Evolutionary conservation across 2,113 vertebrate genomes (phyloP).

Genomic region (Etia nguti): DNA sequence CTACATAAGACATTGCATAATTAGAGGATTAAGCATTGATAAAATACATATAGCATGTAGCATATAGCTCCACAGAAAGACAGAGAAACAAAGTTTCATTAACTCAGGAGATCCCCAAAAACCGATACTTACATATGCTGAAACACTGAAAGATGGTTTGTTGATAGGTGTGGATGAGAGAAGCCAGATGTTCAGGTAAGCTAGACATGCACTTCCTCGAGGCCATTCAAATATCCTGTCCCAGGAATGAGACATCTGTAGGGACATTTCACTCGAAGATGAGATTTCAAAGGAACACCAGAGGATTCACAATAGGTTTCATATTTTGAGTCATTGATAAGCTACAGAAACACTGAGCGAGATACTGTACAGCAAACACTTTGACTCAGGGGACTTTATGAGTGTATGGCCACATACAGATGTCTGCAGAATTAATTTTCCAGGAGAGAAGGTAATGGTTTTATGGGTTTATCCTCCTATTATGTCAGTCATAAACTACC

Average conservation of each 20-base stretch:
- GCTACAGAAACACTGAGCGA: background rate
- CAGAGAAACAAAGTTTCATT: background rate
- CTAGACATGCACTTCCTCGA: background rate
- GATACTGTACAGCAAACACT: background rate
- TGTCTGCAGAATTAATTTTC: background rate
- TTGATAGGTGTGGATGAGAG: background rate
- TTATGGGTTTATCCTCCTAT: background rate
- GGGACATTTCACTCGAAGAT: background rate
- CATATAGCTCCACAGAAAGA: background rate
- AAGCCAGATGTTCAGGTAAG: background rate
- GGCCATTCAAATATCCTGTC: background rate
- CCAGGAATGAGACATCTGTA: background rate
- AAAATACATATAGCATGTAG: accelerated
- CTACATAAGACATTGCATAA: background rate
- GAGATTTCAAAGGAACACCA: background rate
- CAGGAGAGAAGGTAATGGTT: background rate
- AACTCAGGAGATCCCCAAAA: background rate
- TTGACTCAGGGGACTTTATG: background rate
- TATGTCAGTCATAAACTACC: background rate
- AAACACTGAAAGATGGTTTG: background rate
- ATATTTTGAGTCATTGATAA: background rate
- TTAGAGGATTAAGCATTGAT: background rate
- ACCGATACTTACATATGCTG: accelerated
- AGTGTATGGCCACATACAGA: background rate
- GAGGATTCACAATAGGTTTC: background rate